Conservation (phyloP, 1,140 invertebrate species). For the Cataglyphis hispanica region DNA sequence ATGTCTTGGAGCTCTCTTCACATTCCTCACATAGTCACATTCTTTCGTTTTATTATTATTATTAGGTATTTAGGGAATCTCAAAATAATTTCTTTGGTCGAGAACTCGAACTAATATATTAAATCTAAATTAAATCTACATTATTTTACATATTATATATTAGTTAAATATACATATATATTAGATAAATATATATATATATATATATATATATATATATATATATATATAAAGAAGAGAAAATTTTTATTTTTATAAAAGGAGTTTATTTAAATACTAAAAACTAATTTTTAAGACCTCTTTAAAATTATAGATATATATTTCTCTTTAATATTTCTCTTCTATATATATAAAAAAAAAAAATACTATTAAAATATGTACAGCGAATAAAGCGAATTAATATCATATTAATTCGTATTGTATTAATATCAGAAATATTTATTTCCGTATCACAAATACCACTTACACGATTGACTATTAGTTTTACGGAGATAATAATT, state of each 20-base stretch:
- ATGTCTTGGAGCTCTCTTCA: background rate
- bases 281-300: background rate
- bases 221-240: background rate
- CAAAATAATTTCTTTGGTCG: background rate
- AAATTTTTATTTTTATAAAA: background rate
- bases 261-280: background rate
- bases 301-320: background rate
- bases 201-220: background rate
- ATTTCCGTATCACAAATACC: background rate
- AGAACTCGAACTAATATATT: background rate
- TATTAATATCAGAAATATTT: background rate
- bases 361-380: background rate
- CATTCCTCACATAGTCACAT: background rate
- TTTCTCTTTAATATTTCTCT: too few species aligned
- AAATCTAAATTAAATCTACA: background rate
- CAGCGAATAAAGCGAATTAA: background rate
- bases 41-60: background rate
- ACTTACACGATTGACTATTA: conserved; percentile 1
- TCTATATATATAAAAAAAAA: background rate
- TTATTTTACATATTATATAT: background rate
- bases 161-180: background rate
- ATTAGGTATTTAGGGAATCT: background rate
- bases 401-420: too few species aligned
- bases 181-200: background rate
- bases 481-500: background rate